Conservation (phyloP, 2,797 vertebrate species). For the Monodelphis domestica region DNA sequence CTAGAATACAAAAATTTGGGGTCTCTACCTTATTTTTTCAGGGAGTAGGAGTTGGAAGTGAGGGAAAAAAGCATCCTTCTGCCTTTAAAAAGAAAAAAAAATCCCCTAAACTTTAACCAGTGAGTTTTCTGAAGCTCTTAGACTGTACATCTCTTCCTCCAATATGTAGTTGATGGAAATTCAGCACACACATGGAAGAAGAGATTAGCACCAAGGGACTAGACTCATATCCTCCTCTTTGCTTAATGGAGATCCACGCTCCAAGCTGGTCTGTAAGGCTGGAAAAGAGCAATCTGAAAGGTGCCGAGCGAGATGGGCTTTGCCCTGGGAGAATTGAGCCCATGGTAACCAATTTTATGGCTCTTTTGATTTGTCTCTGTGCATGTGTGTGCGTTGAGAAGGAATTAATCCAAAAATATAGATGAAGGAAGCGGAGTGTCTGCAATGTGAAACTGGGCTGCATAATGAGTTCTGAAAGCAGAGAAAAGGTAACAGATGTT, state of each 20-base stretch:
- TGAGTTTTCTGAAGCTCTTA: constrained; percentile 4
- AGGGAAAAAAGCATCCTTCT: background rate
- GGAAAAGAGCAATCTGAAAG: constrained; percentile 24
- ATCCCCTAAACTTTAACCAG: constrained; percentile 14
- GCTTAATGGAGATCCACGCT: background rate
- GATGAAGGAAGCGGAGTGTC: constrained; percentile 60
- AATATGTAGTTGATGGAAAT: constrained; percentile 3
- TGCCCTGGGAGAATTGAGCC: constrained; percentile 34
- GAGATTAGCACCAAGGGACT: constrained; percentile 3
- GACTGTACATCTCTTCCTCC: background rate
- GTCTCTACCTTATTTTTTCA: background rate
- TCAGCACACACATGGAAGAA: background rate
- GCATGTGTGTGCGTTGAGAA: constrained; percentile 31
- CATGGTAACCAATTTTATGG: constrained; percentile 59
- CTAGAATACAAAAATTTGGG: background rate
- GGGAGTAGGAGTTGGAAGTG: background rate
- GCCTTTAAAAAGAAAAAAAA: background rate
- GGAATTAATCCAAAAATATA: constrained; percentile 68
- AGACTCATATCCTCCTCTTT: background rate
- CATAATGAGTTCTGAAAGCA: constrained; percentile 71
- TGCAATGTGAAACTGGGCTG: background rate
- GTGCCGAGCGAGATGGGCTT: background rate
- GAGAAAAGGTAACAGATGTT: constrained; percentile 72
- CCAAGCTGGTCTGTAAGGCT: background rate
- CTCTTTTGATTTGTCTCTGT: constrained; percentile 52